These are phyloP conservation scores for Oceanodroma leucorhoa DNA, from an alignment of 2,797 vertebrate genomes.

Conservation along the genomic window DNA sequence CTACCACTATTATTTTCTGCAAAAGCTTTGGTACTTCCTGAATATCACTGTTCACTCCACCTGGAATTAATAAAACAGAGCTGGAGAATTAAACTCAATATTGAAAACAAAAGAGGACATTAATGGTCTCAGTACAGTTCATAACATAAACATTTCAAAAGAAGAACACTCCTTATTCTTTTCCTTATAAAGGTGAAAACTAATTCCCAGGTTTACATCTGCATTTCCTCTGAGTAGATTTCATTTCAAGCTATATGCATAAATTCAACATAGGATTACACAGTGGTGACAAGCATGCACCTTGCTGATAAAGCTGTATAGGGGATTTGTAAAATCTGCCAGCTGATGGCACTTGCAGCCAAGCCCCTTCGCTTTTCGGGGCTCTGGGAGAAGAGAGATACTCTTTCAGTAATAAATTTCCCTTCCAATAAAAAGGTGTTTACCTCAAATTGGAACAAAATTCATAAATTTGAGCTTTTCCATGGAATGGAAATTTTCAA, in stretches of 20 bases:
- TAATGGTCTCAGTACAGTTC: background rate
- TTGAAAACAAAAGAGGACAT: background rate
- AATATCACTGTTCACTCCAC: background rate
- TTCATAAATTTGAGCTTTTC: slow-evolving; percentile 10
- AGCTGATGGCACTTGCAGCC: background rate
- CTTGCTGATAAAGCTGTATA: background rate
- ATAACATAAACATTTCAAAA: background rate
- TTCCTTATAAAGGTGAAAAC: background rate
- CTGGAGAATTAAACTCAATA: background rate
- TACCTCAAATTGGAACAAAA: background rate
- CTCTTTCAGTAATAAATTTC: background rate
- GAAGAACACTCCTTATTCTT: background rate
- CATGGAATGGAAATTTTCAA: background rate
- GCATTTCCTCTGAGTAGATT: background rate
- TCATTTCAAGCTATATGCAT: background rate
- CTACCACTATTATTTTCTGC: background rate
- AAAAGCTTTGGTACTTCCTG: background rate
- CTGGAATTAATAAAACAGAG: background rate
- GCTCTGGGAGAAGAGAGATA: background rate
- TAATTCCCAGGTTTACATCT: background rate
- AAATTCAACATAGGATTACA: background rate
- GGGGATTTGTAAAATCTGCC: background rate
- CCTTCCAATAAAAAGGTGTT: background rate
- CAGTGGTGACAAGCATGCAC: background rate
- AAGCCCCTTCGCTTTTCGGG: background rate